Conservation (phyloP, 2,113 vertebrate genomes). For the Melierax canorus region DNA sequence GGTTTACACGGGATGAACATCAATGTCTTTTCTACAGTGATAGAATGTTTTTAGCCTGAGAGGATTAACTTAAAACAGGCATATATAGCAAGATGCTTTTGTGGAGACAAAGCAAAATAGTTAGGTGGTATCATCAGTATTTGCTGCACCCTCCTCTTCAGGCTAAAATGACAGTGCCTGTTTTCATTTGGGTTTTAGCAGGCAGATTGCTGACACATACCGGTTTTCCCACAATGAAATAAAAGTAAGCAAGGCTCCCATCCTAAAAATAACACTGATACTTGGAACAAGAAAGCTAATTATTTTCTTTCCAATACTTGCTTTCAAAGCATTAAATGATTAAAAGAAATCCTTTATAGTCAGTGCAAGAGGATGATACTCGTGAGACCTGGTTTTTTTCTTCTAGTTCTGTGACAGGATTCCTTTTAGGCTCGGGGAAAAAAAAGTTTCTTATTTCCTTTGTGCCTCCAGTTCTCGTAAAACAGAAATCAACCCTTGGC, state of each 20-base stretch:
- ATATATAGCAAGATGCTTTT: not conserved
- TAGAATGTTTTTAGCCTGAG: not conserved
- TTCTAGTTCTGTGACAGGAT: not conserved
- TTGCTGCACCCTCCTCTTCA: not conserved
- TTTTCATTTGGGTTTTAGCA: not conserved
- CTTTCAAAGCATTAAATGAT: not conserved
- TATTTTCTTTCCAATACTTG: not conserved
- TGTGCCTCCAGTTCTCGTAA: not conserved
- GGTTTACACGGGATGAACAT: not conserved
- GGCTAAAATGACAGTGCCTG: not conserved
- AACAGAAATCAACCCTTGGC: not conserved
- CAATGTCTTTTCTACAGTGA: not conserved
- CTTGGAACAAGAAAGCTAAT: not conserved
- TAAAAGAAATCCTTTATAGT: not conserved
- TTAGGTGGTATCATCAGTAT: not conserved
- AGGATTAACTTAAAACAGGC: not conserved
- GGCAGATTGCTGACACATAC: not conserved
- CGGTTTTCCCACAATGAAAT: not conserved
- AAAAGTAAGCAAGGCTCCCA: not conserved
- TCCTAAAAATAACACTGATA: not conserved
- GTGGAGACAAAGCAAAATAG: not conserved
- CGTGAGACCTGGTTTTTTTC: not conserved
- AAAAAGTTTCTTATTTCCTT: not conserved
- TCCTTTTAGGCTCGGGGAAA: not conserved
- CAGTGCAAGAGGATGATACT: not conserved